Evolutionary conservation across 2,113 vertebrate genomes (phyloP).

Genomic region (Ciconia boyciana): DNA sequence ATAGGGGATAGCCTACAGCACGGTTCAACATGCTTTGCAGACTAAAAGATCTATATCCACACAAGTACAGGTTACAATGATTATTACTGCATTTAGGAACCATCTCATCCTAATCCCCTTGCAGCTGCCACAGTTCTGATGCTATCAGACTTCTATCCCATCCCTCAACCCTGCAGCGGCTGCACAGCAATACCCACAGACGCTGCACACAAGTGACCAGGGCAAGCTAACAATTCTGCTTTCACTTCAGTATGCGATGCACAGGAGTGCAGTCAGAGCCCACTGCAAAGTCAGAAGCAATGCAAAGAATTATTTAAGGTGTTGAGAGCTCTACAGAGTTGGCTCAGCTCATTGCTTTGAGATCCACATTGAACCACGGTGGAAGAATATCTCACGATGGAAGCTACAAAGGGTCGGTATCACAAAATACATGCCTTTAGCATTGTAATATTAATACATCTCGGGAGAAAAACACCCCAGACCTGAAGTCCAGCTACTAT

Average conservation of each 20-base stretch:
- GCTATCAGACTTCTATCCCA: neutral
- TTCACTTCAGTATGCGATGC: rapidly evolving
- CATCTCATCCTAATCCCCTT: neutral
- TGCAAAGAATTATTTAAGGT: neutral
- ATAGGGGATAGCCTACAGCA: rapidly evolving
- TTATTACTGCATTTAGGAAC: neutral
- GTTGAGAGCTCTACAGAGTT: neutral
- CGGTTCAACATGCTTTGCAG: rapidly evolving
- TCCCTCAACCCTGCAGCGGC: neutral
- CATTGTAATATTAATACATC: neutral
- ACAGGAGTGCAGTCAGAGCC: neutral
- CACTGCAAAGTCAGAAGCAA: neutral
- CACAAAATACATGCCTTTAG: rapidly evolving
- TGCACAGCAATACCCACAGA: neutral
- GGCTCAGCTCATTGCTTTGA: neutral
- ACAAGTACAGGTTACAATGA: neutral
- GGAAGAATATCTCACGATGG: neutral
- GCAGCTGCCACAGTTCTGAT: neutral
- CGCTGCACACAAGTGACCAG: rapidly evolving
- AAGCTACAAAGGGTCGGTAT: neutral
- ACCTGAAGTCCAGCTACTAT: neutral
- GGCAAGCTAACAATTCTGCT: neutral
- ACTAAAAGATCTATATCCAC: neutral
- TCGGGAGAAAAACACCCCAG: neutral
- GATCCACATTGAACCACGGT: neutral